Evolutionary conservation across 1,140 invertebrate species (phyloP).

Genomic region (Pseudomyrmex gracilis): DNA sequence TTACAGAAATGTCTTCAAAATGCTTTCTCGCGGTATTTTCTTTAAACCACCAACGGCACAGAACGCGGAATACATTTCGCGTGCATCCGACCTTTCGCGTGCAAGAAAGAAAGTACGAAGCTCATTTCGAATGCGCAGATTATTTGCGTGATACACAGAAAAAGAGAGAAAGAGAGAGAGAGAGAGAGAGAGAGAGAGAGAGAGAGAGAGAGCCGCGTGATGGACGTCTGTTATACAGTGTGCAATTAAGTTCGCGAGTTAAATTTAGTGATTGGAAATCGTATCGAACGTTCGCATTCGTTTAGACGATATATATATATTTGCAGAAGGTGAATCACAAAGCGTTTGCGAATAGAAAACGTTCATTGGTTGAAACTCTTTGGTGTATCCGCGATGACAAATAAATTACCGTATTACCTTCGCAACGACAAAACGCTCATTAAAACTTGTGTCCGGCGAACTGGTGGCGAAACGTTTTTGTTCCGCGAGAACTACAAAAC

Average conservation of each 20-base stretch:
- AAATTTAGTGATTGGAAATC: not conserved
- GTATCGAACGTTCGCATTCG: conserved; percentile 7
- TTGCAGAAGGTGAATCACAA: not conserved
- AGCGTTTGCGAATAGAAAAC: not conserved
- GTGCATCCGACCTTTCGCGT: conserved; percentile 49
- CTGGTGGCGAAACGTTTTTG: conserved; percentile 11
- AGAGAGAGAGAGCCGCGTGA: not conserved
- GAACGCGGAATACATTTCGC: conserved; percentile 14
- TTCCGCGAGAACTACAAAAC: conserved; percentile 17
- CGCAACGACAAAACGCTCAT: conserved; percentile 24
- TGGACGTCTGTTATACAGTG: not conserved
- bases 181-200: not conserved
- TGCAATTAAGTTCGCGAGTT: not conserved
- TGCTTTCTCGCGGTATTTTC: conserved; percentile 19
- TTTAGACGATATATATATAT: not conserved
- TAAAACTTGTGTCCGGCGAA: conserved; percentile 9
- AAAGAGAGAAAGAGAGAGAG: not conserved
- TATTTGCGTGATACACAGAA: conserved; percentile 24
- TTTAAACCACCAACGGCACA: not conserved
- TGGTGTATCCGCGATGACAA: not conserved
- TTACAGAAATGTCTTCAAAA: conserved; percentile 44
- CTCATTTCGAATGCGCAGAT: conserved; percentile 38
- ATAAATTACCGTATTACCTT: conserved; percentile 24
- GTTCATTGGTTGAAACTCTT: not conserved
- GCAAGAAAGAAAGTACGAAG: conserved; percentile 33